A percentile compares a stretch with the other conserved stretches of the same genome.
phyloP scores from a whole-genome alignment of 2,797 vertebrate genomes.

The Silurus lanzhouensis region DNA sequence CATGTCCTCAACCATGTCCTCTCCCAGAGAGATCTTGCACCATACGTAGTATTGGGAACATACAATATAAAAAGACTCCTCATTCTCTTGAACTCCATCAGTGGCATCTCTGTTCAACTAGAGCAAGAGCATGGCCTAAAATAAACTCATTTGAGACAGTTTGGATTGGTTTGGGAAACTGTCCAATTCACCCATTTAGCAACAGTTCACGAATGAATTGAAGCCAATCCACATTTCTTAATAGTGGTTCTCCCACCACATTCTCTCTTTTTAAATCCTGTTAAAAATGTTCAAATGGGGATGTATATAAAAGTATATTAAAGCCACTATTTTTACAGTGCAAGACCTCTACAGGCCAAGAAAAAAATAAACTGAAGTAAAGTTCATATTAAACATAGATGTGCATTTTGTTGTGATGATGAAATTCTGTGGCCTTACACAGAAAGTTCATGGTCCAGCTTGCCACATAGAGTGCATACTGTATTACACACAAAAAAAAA shows the following conservation, averaged over 20 bases:
- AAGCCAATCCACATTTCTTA: neutral
- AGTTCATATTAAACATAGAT: neutral
- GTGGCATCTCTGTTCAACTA: neutral
- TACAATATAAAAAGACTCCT: neutral
- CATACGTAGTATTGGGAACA: neutral
- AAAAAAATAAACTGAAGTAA: neutral
- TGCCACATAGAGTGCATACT: no score
- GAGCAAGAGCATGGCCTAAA: neutral
- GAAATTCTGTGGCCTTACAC: neutral
- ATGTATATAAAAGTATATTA: neutral
- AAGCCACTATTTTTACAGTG: neutral
- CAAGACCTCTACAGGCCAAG: neutral
- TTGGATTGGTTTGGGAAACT: neutral
- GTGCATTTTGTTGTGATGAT: neutral
- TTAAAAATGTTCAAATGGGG: neutral
- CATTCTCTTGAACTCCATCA: neutral
- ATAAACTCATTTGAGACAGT: neutral
- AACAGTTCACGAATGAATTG: neutral
- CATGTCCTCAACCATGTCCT: neutral
- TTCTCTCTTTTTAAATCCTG: neutral
- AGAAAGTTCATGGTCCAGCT: neutral
- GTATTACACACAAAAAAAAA: neutral
- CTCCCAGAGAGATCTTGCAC: no score
- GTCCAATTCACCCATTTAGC: neutral
- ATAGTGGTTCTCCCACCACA: neutral